These are phyloP conservation scores for Forbesichthys papilliferus DNA, from an alignment of 2,113 vertebrate species.

Conservation along the genomic window DNA sequence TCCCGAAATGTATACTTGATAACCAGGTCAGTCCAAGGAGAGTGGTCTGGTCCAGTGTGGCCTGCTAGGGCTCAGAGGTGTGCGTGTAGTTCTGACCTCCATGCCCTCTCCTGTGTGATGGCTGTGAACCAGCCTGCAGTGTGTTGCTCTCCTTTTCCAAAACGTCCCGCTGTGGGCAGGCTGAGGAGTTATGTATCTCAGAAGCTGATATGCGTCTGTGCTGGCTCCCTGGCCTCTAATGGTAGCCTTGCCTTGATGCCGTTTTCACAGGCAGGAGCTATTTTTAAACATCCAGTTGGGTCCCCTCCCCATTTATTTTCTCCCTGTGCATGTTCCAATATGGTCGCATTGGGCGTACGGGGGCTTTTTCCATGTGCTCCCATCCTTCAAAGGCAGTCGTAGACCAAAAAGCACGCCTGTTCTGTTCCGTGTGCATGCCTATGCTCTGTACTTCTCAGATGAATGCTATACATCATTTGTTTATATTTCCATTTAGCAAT, in stretches of 20 bases:
- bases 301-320: slow-evolving; percentile 33
- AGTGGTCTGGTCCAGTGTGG: slow-evolving; percentile 9
- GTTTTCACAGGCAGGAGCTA: slow-evolving; percentile 22
- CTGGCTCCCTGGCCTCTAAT: neutral
- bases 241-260: slow-evolving; percentile 3
- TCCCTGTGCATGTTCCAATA: slow-evolving; percentile 38
- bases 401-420: too few species aligned
- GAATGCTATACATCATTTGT: slow-evolving; percentile 75
- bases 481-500: slow-evolving; percentile 65
- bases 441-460: slow-evolving; percentile 59
- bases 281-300: slow-evolving; percentile 35
- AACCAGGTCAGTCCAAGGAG: slow-evolving; percentile 50
- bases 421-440: too few species aligned
- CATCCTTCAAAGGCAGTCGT: too few species aligned
- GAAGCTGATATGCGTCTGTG: neutral
- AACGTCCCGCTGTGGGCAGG: neutral
- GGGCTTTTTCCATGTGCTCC: slow-evolving; percentile 49
- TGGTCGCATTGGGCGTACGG: slow-evolving; percentile 39
- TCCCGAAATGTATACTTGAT: slow-evolving; percentile 34
- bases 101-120: neutral
- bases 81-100: slow-evolving; percentile 18
- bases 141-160: neutral
- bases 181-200: neutral
- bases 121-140: slow-evolving; percentile 1
- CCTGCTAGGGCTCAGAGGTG: slow-evolving; percentile 24